phyloP scores from a whole-genome alignment of 2,888 invertebrate genomes.

The Diarsia brunnea region DNA sequence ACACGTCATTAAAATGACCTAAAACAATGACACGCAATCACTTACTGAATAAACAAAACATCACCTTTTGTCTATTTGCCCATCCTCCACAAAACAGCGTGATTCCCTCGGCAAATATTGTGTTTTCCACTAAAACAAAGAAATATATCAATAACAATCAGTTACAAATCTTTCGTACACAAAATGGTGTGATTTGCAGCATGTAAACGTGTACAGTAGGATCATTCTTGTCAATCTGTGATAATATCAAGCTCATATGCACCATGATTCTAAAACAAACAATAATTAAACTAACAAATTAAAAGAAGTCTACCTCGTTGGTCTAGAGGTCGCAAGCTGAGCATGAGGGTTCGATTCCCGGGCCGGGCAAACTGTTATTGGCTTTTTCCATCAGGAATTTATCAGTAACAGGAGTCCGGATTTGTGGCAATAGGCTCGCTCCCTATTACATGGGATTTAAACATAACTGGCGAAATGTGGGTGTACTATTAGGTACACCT shows the following conservation, averaged over 20 bases:
- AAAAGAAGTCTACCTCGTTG: background rate
- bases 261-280: background rate
- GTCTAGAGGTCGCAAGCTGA: too few species aligned
- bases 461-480: too few species aligned
- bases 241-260: background rate
- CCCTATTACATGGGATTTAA: too few species aligned
- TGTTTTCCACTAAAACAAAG: slow-evolving; percentile 43
- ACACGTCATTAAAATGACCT: slow-evolving; percentile 1
- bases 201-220: slow-evolving; percentile 12
- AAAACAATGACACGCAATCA: background rate
- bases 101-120: slow-evolving; percentile 13
- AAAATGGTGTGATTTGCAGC: slow-evolving; percentile 5
- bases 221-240: background rate
- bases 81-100: slow-evolving; percentile 5
- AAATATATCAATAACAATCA: slow-evolving; percentile 31
- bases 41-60: slow-evolving; percentile 1
- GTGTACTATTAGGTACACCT: too few species aligned
- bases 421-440: too few species aligned
- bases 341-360: too few species aligned
- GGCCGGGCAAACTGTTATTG: too few species aligned
- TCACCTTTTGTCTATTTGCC: slow-evolving; percentile 7
- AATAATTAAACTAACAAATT: background rate
- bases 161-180: slow-evolving; percentile 25
- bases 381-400: too few species aligned
- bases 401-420: too few species aligned